phyloP scores from a whole-genome alignment of 2,888 invertebrate genomes.

The Ametastegia equiseti region DNA sequence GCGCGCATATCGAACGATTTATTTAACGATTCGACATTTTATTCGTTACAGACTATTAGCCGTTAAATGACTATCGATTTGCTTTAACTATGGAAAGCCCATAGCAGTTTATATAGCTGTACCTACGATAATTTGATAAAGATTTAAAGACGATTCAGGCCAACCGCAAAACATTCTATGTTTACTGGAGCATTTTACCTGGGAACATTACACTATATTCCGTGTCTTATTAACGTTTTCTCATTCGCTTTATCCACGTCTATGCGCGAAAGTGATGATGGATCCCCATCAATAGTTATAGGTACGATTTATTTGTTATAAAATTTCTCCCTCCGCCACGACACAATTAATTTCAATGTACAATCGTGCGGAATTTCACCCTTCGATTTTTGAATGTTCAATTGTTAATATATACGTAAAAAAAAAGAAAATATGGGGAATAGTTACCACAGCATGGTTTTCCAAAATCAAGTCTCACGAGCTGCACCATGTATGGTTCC shows the following conservation, averaged over 20 bases:
- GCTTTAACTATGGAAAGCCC: constrained; percentile 58
- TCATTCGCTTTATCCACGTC: not conserved
- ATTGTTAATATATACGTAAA: too few relatives aligned
- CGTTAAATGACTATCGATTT: constrained; percentile 57
- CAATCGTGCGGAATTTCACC: not conserved
- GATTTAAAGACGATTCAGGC: constrained; percentile 41
- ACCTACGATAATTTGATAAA: constrained; percentile 46
- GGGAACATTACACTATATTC: constrained; percentile 8
- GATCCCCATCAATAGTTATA: not conserved
- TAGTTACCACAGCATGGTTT: constrained; percentile 93
- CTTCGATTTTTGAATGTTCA: not conserved
- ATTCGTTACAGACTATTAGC: constrained; percentile 37
- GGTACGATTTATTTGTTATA: not conserved
- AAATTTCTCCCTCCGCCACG: not conserved
- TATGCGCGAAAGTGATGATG: constrained; percentile 25
- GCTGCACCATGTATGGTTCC: constrained; percentile 96
- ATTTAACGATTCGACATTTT: constrained; percentile 22
- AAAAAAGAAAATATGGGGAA: not conserved
- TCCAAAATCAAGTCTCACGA: constrained; percentile 93
- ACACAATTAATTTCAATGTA: too few relatives aligned
- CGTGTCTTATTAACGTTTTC: constrained; percentile 16
- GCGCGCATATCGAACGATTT: not conserved
- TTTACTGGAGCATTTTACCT: constrained; percentile 44
- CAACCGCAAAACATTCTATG: constrained; percentile 35
- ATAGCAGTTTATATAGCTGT: constrained; percentile 5